A percentile compares a stretch with the other conserved stretches of the same genome.
These are phyloP conservation scores for Rhagoletis pomonella DNA, from an alignment of 1,140 invertebrate genomes.

Conservation along the genomic window DNA sequence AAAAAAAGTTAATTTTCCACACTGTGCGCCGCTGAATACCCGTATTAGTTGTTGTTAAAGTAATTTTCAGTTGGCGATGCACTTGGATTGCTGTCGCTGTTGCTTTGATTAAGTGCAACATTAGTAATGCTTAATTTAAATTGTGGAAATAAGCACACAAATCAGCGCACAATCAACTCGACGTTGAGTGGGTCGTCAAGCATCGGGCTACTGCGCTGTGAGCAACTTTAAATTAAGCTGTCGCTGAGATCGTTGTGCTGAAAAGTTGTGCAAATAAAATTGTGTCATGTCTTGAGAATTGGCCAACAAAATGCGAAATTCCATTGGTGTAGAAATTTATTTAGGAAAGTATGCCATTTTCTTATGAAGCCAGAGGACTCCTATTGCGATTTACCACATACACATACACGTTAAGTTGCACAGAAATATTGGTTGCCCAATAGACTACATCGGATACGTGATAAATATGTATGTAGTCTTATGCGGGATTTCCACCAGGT, in stretches of 20 bases:
- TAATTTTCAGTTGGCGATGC: background rate
- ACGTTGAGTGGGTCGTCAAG: no score
- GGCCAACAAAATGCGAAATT: background rate
- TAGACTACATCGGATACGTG: no score
- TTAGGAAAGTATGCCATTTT: background rate
- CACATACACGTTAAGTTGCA: no score
- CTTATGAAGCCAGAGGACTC: no score
- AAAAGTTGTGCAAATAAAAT: background rate
- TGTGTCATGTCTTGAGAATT: background rate
- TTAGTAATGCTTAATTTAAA: slow-evolving; percentile 37
- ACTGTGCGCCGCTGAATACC: background rate
- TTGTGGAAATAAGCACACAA: slow-evolving; percentile 3
- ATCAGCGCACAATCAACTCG: background rate
- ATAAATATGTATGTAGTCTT: no score
- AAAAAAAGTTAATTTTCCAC: no score
- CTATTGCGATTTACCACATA: no score
- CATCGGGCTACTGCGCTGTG: background rate
- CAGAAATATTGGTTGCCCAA: no score
- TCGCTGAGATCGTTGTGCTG: background rate
- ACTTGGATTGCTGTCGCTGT: background rate
- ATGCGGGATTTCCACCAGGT: no score
- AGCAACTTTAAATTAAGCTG: background rate
- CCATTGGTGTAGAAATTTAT: background rate
- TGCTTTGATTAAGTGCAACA: slow-evolving; percentile 14
- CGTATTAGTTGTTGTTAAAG: background rate